These are phyloP conservation scores for Psilanteris sp. DNA, from an alignment of 1,140 invertebrate species.

Conservation along the genomic window DNA sequence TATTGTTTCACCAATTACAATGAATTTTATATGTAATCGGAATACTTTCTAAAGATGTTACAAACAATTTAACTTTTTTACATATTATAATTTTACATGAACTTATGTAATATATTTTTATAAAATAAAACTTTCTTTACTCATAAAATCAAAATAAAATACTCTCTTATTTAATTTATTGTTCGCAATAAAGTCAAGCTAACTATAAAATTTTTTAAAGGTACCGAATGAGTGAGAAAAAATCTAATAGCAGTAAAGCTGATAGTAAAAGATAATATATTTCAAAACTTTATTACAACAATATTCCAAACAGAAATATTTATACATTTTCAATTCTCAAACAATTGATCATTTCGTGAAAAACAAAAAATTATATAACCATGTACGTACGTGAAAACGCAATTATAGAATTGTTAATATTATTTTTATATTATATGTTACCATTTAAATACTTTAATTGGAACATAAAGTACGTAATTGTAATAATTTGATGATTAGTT, in stretches of 20 bases:
- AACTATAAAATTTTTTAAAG: slow-evolving; percentile 2
- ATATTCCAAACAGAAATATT: too few species aligned
- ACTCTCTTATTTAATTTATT: slow-evolving; percentile 2
- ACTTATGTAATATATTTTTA: slow-evolving; percentile 12
- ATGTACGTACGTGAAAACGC: too few species aligned
- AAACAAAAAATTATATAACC: too few species aligned
- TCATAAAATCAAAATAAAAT: slow-evolving; percentile 5
- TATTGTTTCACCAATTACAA: neutral
- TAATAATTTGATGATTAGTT: too few species aligned
- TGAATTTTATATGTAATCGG: neutral
- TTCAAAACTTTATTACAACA: neutral
- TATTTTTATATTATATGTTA: too few species aligned
- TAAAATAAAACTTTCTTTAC: slow-evolving; percentile 15
- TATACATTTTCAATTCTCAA: too few species aligned
- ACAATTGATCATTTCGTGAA: too few species aligned
- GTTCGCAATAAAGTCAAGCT: slow-evolving; percentile 8
- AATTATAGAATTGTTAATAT: too few species aligned
- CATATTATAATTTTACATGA: slow-evolving; percentile 1
- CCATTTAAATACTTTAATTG: too few species aligned
- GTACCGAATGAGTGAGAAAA: neutral
- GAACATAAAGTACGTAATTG: too few species aligned
- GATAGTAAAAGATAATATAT: neutral
- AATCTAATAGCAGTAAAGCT: neutral
- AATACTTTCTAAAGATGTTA: slow-evolving; percentile 19
- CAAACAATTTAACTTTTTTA: slow-evolving; percentile 7